These are phyloP conservation scores for Zosterops borbonicus DNA, from an alignment of 2,113 vertebrate genomes.

Conservation along the genomic window DNA sequence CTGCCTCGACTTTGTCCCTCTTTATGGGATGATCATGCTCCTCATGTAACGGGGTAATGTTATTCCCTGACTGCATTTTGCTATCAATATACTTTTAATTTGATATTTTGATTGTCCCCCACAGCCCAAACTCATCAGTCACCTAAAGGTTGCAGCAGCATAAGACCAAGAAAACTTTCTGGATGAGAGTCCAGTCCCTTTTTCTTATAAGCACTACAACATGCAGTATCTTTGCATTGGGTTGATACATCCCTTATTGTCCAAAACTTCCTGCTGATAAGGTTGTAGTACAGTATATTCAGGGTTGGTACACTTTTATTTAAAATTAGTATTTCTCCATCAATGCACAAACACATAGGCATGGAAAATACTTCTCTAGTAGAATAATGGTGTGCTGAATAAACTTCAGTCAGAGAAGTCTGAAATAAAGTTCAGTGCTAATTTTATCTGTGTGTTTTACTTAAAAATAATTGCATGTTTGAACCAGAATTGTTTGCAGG, in stretches of 20 bases:
- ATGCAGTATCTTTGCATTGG: background rate
- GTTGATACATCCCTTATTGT: background rate
- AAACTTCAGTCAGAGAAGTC: background rate
- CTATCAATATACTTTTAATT: background rate
- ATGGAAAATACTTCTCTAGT: background rate
- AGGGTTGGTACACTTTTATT: background rate
- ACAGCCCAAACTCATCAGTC: background rate
- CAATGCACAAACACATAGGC: background rate
- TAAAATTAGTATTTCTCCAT: background rate
- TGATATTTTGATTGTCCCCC: background rate
- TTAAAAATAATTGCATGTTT: background rate
- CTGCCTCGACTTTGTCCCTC: fast-evolving
- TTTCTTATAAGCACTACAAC: background rate
- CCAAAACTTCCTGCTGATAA: background rate
- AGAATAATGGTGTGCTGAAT: background rate
- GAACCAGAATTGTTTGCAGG: background rate
- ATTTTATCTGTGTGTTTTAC: background rate
- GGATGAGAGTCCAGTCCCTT: background rate
- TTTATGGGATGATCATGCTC: background rate
- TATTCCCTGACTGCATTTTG: background rate
- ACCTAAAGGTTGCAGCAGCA: background rate
- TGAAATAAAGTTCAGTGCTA: background rate
- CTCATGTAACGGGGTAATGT: fast-evolving
- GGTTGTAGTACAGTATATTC: background rate
- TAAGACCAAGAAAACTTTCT: background rate